phyloP scores from a whole-genome alignment of 2,888 invertebrate species.

The Drosophila setosimentum region DNA sequence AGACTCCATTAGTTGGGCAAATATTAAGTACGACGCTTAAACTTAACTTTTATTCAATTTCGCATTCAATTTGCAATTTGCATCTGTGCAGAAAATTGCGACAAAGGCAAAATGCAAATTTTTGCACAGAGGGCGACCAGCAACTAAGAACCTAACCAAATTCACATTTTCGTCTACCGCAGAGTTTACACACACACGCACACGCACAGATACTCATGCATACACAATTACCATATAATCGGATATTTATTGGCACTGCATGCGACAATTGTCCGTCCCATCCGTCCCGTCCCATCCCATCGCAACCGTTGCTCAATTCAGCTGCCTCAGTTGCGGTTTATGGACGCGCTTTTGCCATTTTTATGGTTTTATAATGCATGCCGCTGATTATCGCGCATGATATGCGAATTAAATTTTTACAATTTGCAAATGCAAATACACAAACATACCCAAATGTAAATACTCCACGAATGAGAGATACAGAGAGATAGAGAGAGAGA shows the following conservation, averaged over 20 bases:
- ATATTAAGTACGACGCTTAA: constrained; percentile 31
- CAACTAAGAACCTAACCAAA: constrained; percentile 33
- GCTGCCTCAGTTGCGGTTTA: constrained; percentile 53
- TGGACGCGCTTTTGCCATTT: constrained; percentile 75
- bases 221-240: constrained; percentile 73
- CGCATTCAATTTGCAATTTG: constrained; percentile 46
- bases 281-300: background rate
- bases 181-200: constrained; percentile 5
- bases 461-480: background rate
- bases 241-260: constrained; percentile 78
- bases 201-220: background rate
- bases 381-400: constrained; percentile 80
- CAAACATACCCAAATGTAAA: constrained; percentile 14
- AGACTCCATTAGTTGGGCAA: constrained; percentile 14
- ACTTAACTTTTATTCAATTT: constrained; percentile 60
- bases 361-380: constrained; percentile 82
- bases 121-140: constrained; percentile 33
- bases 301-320: background rate
- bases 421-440: constrained; percentile 77
- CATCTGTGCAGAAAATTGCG: constrained; percentile 66
- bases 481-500: background rate
- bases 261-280: constrained; percentile 70
- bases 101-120: constrained; percentile 47
- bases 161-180: constrained; percentile 21
- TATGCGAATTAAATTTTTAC: constrained; percentile 80